These are phyloP conservation scores for Ascidia mentula DNA, from an alignment of 23 tunicate species.

Conservation along the genomic window DNA sequence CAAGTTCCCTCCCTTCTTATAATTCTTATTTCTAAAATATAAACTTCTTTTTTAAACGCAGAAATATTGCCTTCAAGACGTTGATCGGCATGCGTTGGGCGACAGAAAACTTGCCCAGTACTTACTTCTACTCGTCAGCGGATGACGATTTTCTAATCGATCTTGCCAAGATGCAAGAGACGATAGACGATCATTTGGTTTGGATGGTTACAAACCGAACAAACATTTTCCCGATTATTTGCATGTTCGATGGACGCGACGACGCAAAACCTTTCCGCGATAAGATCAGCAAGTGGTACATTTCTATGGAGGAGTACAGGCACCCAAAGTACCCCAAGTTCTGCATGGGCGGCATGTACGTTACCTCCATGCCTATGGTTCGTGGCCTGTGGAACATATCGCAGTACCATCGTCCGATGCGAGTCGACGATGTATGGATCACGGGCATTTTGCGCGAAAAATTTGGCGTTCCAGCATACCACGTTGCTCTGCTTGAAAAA, in stretches of 20 bases:
- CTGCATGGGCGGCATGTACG: conserved; percentile 25
- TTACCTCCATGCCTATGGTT: conserved; percentile 7
- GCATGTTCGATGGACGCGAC: conserved; percentile 16
- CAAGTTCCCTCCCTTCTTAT: no score
- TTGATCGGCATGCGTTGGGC: conserved; percentile 18
- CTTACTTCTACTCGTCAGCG: conserved; percentile 9
- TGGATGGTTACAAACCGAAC: neutral
- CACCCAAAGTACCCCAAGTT: conserved; percentile 9
- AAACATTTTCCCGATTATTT: conserved; percentile 3
- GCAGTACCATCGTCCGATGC: neutral
- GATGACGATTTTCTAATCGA: conserved; percentile 14
- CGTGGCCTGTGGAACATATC: neutral
- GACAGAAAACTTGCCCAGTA: neutral
- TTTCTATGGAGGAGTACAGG: conserved; percentile 3
- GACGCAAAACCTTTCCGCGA: conserved; percentile 12
- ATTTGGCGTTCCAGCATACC: neutral
- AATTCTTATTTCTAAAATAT: no score
- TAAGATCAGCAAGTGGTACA: conserved; percentile 12
- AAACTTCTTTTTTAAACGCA: no score
- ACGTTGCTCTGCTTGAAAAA: neutral
- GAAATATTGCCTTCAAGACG: conserved; percentile 4
- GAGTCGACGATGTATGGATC: neutral
- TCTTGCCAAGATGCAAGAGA: conserved; percentile 5
- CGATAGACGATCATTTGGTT: neutral
- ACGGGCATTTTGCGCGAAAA: neutral